Evolutionary conservation across 2,888 invertebrate species (phyloP), one percentile per base, ranked within the genome.

Genomic region (Papilio demoleus): DNA sequence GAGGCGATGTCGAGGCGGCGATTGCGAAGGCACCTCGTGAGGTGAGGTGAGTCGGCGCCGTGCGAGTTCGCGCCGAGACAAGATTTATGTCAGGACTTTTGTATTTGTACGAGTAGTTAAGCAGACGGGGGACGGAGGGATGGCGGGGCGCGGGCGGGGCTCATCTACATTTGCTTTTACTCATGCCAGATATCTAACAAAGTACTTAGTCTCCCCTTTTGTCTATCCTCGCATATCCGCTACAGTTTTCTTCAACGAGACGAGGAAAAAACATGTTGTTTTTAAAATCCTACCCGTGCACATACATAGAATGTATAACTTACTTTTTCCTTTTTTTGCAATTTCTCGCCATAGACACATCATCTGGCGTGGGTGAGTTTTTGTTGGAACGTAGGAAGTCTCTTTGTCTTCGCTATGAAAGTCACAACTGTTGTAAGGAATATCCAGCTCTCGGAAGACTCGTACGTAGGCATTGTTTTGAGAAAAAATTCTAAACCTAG

Each of bases 81-180:
- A 92, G 92, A 93, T 93, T 92, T 92, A 92, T 92, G 90, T 88
- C 86, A 87, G 88, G 90, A 93, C 89, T 92, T 92, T 91, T 89
- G 88, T 91, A 88, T 92, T 92, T 91, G 88, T 86, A 87, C 83
- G 85, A 88, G 86, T 88, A 91, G 91, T 92, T 90, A 90, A 87
- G 85, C 83, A 83, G 81, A 75, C 75, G 77, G 74, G 81, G 76
- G 81, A 80, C 76, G 79, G 81, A 5, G 42, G 42, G 42, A 9
- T 17, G 45, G 45, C 19, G 78, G 74, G 59, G 66, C 69, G 61
- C 76, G 77, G 77, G 77, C 76, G 77, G 76, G 78, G 79, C 88
- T 92, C 91, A 91, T 92, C 88, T 90, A 88, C 90, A 90, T 91
- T 88, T 83, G 82, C 88, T 81, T 84, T 86, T 83, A 83, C 86